Base-by-base conservation (phyloP, 2,113 vertebrate species). In the Hyla sarda region DNA sequence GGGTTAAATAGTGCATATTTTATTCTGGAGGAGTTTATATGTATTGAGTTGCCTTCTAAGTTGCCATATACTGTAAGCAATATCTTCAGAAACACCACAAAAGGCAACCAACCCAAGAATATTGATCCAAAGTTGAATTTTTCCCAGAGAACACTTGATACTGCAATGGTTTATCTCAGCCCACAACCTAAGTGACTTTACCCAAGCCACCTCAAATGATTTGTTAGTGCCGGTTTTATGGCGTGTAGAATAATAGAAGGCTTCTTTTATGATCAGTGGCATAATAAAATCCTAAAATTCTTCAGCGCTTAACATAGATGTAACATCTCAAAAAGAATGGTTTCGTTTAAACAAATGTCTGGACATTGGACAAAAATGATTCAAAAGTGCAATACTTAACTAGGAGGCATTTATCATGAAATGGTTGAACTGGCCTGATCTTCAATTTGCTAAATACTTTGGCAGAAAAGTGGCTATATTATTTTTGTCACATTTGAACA, bases 401-500 rank as follows among this genome's bases (percentile, higher is more conserved):
- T 80, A 60, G 56, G 50, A 86, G 71, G 25, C 23, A 73, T 86
- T 86, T 86, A 47, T 86, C 65, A 80, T 60, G 45, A 86, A 79
- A 85, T 67, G 60, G 75, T 65, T 71, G 74, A 52, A 69, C 84
- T 86, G 84, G 84, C 84, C 48, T 32, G 76, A 52, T 47, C 76
- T 79, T 58, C 32, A 56, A 47, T 45, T 80, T 73, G n/a, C 23
- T 56, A 81, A 80, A 80, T 73, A 60, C 47, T 37, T 86, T 86
- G 84, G 84, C 76, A 86, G n/a, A 56, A 17, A 80, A 47, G 19
- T 47, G 47, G 16, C 65, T 72, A 79, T 81, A 86, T 80, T 71
- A 86, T 86, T 86, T 81, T 79, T 86, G 84, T 86, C 84, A 81
- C 84, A 73, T 86, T 79, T 72, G 62, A 80, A 71, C 60, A 86